Base-by-base conservation (phyloP, 2,113 vertebrate genomes). In the Oenanthe oenanthe region DNA sequence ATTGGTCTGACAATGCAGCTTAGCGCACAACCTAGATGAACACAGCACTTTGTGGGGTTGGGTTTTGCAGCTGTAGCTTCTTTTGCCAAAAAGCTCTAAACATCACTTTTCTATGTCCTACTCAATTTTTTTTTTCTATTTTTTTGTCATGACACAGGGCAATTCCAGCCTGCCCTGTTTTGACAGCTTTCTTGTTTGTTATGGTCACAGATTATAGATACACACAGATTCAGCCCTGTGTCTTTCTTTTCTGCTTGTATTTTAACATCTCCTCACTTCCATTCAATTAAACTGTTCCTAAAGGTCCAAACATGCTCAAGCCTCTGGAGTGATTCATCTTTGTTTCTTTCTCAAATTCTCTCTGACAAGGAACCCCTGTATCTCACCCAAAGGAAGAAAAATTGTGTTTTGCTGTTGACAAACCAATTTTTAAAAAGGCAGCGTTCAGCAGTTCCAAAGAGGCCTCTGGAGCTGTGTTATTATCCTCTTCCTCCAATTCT, bases 401-500 rank as follows among this genome's bases (percentile, higher is more conserved):
- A 57, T 3, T 4, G 14, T 50, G 21, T 56, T 85, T 85, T 61
- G 56, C 70, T 78, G 61, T 61, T 48, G 53, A 82, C 48, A 92
- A 85, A 81, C 12, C 25, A 57, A 31, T 78, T 91, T 94, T 87
- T 53, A 4, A 85, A 58, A 88, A 71, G n/a, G n/a, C 3, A 60
- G 12, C 0, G 2, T 61, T 53, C 61, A 50, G 62, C 26, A 2
- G 34, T 85, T 79, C 72, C 74, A 76, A 85, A 89, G 72, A 76
- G 54, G 82, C 67, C 85, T 92, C 76, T 76, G 40, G 82, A 79
- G 53, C 45, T 29, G 12, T 13, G 43, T 26, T 73, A 43, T 85
- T 82, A 68, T 73, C 62, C 24, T 92, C 85, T 97, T 96, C 94
- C 94, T 96, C 65, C 85, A 85, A 88, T 93, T 96, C 92, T 93